These are phyloP conservation scores for Alligator mississippiensis DNA, from an alignment of 2,113 vertebrate species.

Conservation along the genomic window DNA sequence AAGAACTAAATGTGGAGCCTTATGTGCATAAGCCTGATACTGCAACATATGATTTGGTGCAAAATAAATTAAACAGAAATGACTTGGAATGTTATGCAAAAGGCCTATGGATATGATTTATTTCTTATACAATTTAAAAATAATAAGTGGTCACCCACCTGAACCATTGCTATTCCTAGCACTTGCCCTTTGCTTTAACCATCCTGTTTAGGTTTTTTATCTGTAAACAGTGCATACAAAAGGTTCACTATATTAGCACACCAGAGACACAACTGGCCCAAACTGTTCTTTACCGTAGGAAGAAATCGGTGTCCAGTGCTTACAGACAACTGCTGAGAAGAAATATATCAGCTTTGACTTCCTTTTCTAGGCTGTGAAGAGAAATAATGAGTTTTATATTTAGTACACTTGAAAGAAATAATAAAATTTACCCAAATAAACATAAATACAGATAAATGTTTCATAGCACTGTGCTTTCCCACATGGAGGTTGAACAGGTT, in stretches of 20 bases:
- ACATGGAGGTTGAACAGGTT: too few relatives aligned
- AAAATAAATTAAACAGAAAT: not conserved
- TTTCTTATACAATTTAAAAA: not conserved
- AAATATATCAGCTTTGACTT: conserved; percentile 66
- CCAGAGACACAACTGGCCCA: conserved; percentile 11
- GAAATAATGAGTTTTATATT: conserved; percentile 56
- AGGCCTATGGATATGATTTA: not conserved
- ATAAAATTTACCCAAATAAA: conserved; percentile 9
- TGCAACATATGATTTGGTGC: not conserved
- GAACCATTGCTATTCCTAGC: not conserved
- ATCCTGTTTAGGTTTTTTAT: not conserved
- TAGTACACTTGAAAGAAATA: conserved; percentile 52
- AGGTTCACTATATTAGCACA: rapidly evolving
- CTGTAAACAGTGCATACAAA: not conserved
- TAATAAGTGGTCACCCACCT: not conserved
- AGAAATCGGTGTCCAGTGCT: conserved; percentile 17
- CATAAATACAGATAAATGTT: not conserved
- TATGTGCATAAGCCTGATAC: not conserved
- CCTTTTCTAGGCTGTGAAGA: conserved; percentile 31
- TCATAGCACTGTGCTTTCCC: not conserved
- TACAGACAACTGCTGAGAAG: conserved; percentile 35
- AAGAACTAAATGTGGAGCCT: not conserved
- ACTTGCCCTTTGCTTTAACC: not conserved
- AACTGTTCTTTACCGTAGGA: not conserved
- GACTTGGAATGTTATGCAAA: not conserved